These are phyloP conservation scores for Sphyrna mokarran DNA, from an alignment of 2,113 vertebrate genomes.

Conservation along the genomic window DNA sequence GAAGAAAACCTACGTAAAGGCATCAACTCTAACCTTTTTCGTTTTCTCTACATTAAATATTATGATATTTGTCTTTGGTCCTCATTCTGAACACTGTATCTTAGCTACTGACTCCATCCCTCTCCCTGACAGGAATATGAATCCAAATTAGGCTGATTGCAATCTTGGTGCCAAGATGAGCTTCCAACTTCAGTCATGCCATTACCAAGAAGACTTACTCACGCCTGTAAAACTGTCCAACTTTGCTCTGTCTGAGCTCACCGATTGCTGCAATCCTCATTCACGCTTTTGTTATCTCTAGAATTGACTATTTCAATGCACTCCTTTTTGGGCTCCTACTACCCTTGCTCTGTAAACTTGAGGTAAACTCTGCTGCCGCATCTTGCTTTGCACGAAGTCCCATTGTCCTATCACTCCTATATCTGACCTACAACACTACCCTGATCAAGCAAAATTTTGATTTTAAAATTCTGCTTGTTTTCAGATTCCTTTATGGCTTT, in stretches of 20 bases:
- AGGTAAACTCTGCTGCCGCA: not conserved
- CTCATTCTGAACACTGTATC: not conserved
- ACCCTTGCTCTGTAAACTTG: not conserved
- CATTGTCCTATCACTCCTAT: not conserved
- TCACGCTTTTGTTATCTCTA: not conserved
- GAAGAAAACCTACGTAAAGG: not conserved
- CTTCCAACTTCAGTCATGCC: not conserved
- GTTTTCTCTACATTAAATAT: not conserved
- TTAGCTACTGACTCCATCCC: not conserved
- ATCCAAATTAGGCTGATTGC: not conserved
- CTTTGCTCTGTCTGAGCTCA: not conserved
- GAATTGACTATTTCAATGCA: not conserved
- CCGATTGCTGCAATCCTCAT: not conserved
- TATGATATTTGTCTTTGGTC: not conserved
- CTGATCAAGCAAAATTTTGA: not conserved
- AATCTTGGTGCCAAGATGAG: not conserved
- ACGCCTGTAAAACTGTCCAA: not conserved
- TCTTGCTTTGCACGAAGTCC: not conserved
- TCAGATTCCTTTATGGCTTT: not conserved
- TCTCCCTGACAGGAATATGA: not conserved
- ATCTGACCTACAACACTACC: not conserved
- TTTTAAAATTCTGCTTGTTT: not conserved
- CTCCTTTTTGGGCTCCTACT: not conserved
- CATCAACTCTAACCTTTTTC: not conserved
- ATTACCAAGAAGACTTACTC: not conserved